phyloP scores from a whole-genome alignment of 2,888 invertebrate genomes.

The Caenorhabditis japonica region DNA sequence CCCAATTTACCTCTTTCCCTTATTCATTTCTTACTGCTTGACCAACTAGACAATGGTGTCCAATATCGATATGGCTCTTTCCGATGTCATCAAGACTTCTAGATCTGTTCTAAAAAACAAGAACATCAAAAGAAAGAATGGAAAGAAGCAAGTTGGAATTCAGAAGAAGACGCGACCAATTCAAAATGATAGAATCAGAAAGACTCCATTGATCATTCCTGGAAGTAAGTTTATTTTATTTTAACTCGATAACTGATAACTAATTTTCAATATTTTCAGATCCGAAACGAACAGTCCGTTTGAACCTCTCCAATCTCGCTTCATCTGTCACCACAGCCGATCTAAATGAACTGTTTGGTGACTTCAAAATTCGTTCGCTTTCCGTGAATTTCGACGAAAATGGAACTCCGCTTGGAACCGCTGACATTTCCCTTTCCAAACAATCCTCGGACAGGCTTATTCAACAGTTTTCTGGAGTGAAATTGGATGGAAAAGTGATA shows the following conservation, averaged over 20 bases:
- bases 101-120: too few relatives aligned
- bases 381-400: conserved; percentile 55
- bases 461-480: conserved; percentile 49
- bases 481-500: conserved; percentile 41
- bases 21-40: too few relatives aligned
- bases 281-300: conserved; percentile 38
- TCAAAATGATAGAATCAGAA: too few relatives aligned
- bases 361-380: conserved; percentile 46
- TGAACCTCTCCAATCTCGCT: conserved; percentile 58
- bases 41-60: neutral
- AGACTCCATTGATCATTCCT: conserved; percentile 2
- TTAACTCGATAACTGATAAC: neutral
- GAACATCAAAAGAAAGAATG: neutral
- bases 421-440: conserved; percentile 53
- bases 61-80: neutral
- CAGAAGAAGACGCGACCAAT: neutral
- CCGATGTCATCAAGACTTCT: conserved; percentile 4
- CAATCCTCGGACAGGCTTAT: conserved; percentile 42
- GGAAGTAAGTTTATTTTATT: neutral
- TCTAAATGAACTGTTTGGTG: conserved; percentile 56
- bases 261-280: too few relatives aligned
- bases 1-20: too few relatives aligned
- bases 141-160: neutral
- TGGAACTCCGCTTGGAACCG: conserved; percentile 53
- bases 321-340: conserved; percentile 46